Evolutionary conservation across 2,797 vertebrate genomes (phyloP).

Genomic region (Tokudaia tokunoshimensis): DNA sequence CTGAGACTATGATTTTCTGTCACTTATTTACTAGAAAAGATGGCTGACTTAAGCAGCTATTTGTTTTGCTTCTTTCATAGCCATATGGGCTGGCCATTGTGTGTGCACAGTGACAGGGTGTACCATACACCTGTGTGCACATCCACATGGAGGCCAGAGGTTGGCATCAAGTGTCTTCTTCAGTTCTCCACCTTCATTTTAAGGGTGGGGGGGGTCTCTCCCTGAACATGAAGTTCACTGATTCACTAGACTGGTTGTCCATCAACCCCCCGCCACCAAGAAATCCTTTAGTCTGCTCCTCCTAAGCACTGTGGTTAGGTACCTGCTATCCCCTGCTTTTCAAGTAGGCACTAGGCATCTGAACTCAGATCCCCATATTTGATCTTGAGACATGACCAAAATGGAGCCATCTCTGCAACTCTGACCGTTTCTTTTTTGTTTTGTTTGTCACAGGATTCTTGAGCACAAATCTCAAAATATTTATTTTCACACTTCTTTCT

Average conservation of each 20-base stretch:
- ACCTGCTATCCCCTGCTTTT: neutral
- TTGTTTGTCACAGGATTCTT: slow-evolving; percentile 34
- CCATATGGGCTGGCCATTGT: slow-evolving; percentile 17
- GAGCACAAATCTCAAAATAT: slow-evolving; percentile 37
- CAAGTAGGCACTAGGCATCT: too few relatives aligned
- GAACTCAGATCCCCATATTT: neutral
- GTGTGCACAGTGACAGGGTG: neutral
- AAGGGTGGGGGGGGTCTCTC: neutral
- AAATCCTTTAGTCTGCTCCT: neutral
- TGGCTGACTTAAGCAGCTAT: neutral
- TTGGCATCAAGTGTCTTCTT: neutral
- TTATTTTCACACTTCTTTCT: slow-evolving; percentile 60
- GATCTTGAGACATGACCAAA: neutral
- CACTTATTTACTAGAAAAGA: neutral
- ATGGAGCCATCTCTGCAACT: neutral
- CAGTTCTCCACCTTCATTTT: neutral
- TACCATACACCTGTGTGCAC: neutral
- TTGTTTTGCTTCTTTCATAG: slow-evolving; percentile 6
- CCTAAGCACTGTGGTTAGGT: neutral
- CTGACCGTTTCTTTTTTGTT: slow-evolving; percentile 57
- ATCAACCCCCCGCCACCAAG: neutral
- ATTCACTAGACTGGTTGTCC: neutral
- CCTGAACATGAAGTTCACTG: neutral
- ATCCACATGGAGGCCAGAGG: too few relatives aligned
- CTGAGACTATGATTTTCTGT: neutral